Evolutionary conservation across 2,113 vertebrate genomes (phyloP), one percentile per base, ranked within the genome.

Genomic region (Bettongia penicillata): DNA sequence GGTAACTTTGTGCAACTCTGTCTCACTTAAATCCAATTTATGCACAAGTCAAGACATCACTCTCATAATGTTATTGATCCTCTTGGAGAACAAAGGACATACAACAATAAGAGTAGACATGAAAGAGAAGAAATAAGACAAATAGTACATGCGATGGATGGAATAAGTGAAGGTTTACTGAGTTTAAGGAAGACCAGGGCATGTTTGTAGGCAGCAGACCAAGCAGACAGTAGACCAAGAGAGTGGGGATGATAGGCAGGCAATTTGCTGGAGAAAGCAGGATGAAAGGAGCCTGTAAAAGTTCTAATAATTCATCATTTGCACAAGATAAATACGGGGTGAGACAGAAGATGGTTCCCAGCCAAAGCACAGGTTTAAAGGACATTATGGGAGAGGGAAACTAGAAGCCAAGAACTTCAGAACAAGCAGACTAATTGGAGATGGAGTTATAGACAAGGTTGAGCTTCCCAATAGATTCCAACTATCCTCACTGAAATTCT

Each of bases 301-400:
- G 91, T 57, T 91, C 19, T 95, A 92, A 53, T 53, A 91, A 52
- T 95, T 91, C 77, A 25, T 19, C 49, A 93, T 94, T 96, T 93
- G 43, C 94, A 57, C 91, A 94, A 84, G 51, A 93, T 48, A 96
- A 96, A 77, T 52, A 95, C 6, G 25, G 2, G 26, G 90, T 49
- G 28, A 94, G n/a, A 95, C 28, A 95, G 95, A 94, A 90, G 90
- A 12, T 77, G 37, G 31, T 53, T 94, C 92, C 93, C 48, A 96
- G 91, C 91, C 90, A 43, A 77, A 37, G 68, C 23, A 92, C 43
- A 91, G 52, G 84, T 28, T 93, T 93, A 52, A 84, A 90, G 24
- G 26, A 6, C 52, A 43, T 43, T 43, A 43, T 2, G 8, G n/a
- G 37, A 7, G 6, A n/a, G 16, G 68, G n/a, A 28, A 84, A 84